A percentile compares a stretch with the other conserved stretches of the same genome.
Evolutionary conservation across 2,797 vertebrate species (phyloP).

Genomic region (Kryptopterus vitreolus): DNA sequence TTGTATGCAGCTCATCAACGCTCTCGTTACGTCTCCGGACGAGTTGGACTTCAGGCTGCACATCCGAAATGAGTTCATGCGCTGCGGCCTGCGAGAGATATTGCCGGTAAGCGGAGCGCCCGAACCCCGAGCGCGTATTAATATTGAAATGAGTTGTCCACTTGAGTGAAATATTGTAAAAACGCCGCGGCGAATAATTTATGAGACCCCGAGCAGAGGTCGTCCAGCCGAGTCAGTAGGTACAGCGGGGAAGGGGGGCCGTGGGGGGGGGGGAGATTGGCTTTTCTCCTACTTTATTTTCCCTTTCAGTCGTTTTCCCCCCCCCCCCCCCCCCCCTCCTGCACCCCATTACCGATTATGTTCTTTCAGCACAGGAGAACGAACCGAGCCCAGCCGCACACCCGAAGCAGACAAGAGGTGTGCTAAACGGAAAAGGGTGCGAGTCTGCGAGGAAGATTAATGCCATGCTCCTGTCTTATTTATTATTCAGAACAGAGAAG

Average conservation of each 20-base stretch:
- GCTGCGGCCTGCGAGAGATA: constrained; percentile 92
- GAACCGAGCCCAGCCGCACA: constrained; percentile 39
- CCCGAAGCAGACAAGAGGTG: constrained; percentile 40
- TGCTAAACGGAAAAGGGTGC: constrained; percentile 45
- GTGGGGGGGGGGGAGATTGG: too few relatives aligned
- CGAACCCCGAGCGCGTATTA: constrained; percentile 64
- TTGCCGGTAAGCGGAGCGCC: constrained; percentile 84
- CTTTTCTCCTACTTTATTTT: constrained; percentile 38
- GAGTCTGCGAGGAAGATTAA: constrained; percentile 48
- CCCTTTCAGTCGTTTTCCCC: neutral
- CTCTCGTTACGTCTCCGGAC: constrained; percentile 95
- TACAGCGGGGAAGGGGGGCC: constrained; percentile 59
- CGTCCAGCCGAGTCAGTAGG: constrained; percentile 60
- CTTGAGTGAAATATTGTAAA: constrained; percentile 71
- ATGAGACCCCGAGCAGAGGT: constrained; percentile 66
- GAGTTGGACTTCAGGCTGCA: constrained; percentile 98
- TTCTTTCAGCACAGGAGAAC: constrained; percentile 42
- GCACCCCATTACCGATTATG: constrained; percentile 37
- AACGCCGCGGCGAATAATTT: constrained; percentile 70
- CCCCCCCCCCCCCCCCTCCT: neutral
- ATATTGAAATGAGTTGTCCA: constrained; percentile 81
- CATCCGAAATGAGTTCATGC: constrained; percentile 99
- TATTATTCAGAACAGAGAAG: constrained; percentile 55
- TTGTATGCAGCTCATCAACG: constrained; percentile 99
- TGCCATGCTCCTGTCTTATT: constrained; percentile 49